Evolutionary conservation across 2,888 invertebrate genomes (phyloP).

Genomic region (Ophonus ardosiacus): DNA sequence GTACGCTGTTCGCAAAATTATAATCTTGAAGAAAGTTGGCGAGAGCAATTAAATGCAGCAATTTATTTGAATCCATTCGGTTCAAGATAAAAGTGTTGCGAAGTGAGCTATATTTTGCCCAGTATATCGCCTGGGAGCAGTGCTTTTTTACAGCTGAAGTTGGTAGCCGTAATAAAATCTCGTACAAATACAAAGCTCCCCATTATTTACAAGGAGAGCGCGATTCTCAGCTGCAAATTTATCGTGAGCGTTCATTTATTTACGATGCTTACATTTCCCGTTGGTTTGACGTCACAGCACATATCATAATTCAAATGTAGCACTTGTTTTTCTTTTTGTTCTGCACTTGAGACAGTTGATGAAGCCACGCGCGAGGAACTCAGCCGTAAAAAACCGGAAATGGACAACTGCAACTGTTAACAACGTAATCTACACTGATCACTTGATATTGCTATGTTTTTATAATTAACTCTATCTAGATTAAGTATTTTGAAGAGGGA

Average conservation of each 20-base stretch:
- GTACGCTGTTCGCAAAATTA: not conserved
- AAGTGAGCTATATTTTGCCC: constrained; percentile 7
- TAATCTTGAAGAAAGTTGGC: not conserved
- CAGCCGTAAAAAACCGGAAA: constrained; percentile 45
- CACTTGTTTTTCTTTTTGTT: constrained; percentile 38
- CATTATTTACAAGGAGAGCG: constrained; percentile 21
- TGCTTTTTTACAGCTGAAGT: constrained; percentile 23
- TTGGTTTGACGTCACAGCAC: constrained; percentile 16
- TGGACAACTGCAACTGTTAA: constrained; percentile 25
- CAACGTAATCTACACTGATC: constrained; percentile 51
- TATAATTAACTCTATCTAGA: constrained; percentile 33
- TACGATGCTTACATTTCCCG: constrained; percentile 44
- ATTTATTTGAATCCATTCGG: constrained; percentile 19
- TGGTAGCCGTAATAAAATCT: constrained; percentile 26
- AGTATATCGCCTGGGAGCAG: not conserved
- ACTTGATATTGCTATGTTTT: constrained; percentile 22
- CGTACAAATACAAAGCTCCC: constrained; percentile 34
- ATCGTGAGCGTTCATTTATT: constrained; percentile 44
- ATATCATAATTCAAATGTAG: constrained; percentile 50
- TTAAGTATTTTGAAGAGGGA: constrained; percentile 23
- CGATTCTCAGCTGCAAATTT: constrained; percentile 26
- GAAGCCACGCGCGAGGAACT: constrained; percentile 14
- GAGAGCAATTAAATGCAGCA: constrained; percentile 13
- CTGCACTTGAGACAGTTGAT: constrained; percentile 6
- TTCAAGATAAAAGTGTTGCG: constrained; percentile 10